These are phyloP conservation scores for Hirudinaria manillensis DNA, from an alignment of 2,888 invertebrate genomes.

Conservation along the genomic window DNA sequence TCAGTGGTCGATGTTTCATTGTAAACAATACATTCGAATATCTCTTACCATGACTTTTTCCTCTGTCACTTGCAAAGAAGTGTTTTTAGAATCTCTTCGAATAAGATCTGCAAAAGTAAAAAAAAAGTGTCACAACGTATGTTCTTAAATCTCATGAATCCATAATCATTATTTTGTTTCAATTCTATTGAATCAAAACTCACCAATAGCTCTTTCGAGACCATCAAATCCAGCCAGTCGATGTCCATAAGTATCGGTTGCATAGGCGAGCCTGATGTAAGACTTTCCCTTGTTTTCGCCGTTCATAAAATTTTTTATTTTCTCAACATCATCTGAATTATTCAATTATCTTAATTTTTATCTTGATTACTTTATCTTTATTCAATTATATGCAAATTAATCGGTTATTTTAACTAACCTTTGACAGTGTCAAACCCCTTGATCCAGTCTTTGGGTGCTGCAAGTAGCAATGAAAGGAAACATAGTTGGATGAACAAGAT, in stretches of 20 bases:
- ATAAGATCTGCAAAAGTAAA: background rate
- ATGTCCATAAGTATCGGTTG: conserved; percentile 60
- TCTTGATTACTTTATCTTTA: no score
- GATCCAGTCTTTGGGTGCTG: no score
- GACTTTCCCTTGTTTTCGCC: conserved; percentile 37
- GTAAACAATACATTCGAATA: background rate
- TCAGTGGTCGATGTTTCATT: no score
- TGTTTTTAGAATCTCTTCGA: background rate
- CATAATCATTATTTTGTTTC: background rate
- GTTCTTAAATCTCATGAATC: no score
- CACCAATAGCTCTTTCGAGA: conserved; percentile 63
- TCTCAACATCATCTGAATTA: conserved; percentile 8
- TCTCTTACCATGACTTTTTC: background rate
- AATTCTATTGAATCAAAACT: background rate
- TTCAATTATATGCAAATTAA: no score
- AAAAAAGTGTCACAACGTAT: no score
- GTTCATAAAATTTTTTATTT: conserved; percentile 13
- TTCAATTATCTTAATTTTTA: no score
- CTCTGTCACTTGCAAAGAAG: no score
- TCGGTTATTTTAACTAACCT: no score
- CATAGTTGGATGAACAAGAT: no score
- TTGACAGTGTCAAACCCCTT: no score
- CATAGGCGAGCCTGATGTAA: conserved; percentile 45
- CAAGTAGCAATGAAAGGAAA: no score
- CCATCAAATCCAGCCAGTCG: conserved; percentile 63